Percentiles rank a stretch among this genome's conserved stretches.
phyloP scores from a whole-genome alignment of 2,797 vertebrate species.

The Chiroxiphia lanceolata region DNA sequence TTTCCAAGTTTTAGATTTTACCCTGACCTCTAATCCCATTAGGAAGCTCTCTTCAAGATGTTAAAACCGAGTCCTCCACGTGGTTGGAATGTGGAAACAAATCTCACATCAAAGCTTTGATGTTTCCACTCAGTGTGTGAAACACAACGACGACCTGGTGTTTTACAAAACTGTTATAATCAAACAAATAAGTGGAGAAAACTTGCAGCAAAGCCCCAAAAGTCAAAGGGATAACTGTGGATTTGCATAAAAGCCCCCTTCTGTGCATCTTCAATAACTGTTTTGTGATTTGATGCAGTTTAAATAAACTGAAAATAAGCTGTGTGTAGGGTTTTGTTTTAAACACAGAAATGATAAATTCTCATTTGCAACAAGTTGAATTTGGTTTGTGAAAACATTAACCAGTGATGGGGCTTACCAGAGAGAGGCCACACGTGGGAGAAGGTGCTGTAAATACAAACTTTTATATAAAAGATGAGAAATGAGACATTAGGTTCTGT shows the following conservation, averaged over 20 bases:
- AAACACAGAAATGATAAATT: background rate
- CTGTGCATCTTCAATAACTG: background rate
- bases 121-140: background rate
- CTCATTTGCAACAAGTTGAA: background rate
- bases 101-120: background rate
- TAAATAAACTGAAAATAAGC: background rate
- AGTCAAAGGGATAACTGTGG: background rate
- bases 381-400: background rate
- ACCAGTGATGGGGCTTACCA: background rate
- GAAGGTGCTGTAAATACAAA: background rate
- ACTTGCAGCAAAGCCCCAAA: background rate
- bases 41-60: background rate
- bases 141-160: accelerated
- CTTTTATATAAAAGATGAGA: background rate
- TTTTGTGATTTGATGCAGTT: background rate
- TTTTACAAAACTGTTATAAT: background rate
- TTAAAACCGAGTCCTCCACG: background rate
- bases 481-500: background rate
- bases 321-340: background rate
- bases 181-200: background rate
- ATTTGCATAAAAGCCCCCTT: background rate
- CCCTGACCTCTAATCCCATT: background rate
- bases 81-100: background rate
- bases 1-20: background rate
- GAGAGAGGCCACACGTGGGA: too few species aligned